Conservation (phyloP, 2,113 vertebrate genomes). For the Elgaria multicarinata region DNA sequence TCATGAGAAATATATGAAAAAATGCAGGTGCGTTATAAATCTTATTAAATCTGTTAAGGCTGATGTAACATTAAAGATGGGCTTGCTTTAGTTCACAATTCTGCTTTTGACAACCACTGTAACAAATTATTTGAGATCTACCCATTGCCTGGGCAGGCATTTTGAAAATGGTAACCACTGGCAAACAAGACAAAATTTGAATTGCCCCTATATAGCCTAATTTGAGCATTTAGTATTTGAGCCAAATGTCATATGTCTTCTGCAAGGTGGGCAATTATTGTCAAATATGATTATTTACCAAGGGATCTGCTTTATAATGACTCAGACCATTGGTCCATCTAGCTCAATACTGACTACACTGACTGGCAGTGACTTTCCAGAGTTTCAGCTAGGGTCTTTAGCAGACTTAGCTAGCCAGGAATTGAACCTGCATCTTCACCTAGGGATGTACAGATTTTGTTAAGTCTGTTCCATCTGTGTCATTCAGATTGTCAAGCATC, state of each 20-base stretch:
- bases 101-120: not conserved
- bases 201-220: not conserved
- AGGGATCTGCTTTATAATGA: too few relatives aligned
- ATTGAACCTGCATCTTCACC: not conserved
- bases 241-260: not conserved
- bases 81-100: not conserved
- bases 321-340: not conserved
- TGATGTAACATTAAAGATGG: not conserved
- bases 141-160: not conserved
- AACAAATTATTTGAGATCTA: too few relatives aligned
- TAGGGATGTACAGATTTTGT: too few relatives aligned
- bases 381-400: not conserved
- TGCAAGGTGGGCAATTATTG: not conserved
- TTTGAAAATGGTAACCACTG: not conserved
- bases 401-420: not conserved
- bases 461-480: too few relatives aligned
- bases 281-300: not conserved
- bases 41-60: not conserved
- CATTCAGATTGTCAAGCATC: too few relatives aligned
- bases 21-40: not conserved
- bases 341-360: not conserved
- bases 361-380: not conserved
- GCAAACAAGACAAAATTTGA: not conserved
- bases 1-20: not conserved
- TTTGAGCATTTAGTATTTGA: not conserved